Base-by-base conservation (phyloP, 1,140 invertebrate species). In the Meloidogyne exigua region DNA sequence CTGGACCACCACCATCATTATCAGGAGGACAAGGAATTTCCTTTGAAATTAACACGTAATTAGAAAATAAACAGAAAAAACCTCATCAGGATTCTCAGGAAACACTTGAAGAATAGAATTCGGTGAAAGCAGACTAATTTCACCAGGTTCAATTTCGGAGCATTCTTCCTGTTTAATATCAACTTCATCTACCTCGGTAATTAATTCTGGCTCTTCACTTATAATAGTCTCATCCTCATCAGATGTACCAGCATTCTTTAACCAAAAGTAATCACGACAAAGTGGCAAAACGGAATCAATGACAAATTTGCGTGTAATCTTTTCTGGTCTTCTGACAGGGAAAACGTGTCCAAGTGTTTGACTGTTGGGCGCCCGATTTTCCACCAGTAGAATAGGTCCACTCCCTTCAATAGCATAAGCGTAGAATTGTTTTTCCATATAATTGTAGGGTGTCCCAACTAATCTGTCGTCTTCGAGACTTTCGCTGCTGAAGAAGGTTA, bases 341-440 rank as follows among this genome's bases (percentile, higher is more conserved):
- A 68, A 42, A 68, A 68, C 39, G 9, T 32, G n/a, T n/a, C 66
- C 28, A 32, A 68, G 39, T 42, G 21, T 18, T n/a, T 2, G 13
- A 5, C 28, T 44, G 11, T 13, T 25, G 0, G 1, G 15, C 2
- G 28, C 25, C 12, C 68, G 68, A 25, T 26, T 26, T 32, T 39
- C 68, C 9, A 80, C 65, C 26, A 65, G 67, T 12, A 69, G 65
- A 39, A 62, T 25, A 7, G 76, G 77, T 15, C 76, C 77, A 15
- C 11, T 1, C 23, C 57, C 49, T 7, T 57, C 28, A n/a, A 67
- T 21, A 4, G 77, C 25, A 42, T 82, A 82, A 13, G 80, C 79
- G 42, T n/a, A 63, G n/a, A 78, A 77, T 18, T 80, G 57, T 26
- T 23, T 57, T 1, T 13, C 49, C 13, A 42, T n/a, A 15, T 23